phyloP scores from a whole-genome alignment of 1,140 invertebrate genomes.

The Drepana arcuata region DNA sequence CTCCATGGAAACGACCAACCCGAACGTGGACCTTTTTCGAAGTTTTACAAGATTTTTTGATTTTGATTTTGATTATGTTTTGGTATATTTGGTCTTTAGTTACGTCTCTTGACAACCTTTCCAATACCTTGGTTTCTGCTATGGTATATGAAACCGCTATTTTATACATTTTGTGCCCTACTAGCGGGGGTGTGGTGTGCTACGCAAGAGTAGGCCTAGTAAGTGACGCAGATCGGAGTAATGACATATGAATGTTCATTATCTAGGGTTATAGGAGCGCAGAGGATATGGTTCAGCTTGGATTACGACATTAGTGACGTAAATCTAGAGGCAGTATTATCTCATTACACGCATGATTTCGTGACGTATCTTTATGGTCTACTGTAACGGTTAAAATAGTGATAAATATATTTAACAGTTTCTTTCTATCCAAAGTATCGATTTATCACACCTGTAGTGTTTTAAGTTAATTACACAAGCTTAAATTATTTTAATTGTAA shows the following conservation, averaged over 20 bases:
- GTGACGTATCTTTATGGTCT: neutral
- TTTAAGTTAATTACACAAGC: too few relatives aligned
- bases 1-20: too few relatives aligned
- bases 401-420: neutral
- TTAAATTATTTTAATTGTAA: too few relatives aligned
- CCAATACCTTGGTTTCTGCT: neutral
- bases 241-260: slow-evolving; percentile 3
- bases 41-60: neutral
- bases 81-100: neutral
- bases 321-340: neutral
- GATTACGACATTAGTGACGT: neutral
- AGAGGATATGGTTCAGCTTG: neutral
- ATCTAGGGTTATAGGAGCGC: neutral
- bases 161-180: too few relatives aligned
- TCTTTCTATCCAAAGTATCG: neutral
- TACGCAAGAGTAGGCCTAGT: slow-evolving; percentile 17
- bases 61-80: neutral
- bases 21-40: too few relatives aligned
- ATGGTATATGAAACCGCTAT: too few relatives aligned
- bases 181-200: slow-evolving; percentile 8
- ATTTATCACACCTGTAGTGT: neutral
- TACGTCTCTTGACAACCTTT: neutral
- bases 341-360: neutral
- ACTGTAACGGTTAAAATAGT: neutral
- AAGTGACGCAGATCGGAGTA: slow-evolving; percentile 7